phyloP scores from a whole-genome alignment of 2,797 vertebrate species.

The Macropus fuliginosus region DNA sequence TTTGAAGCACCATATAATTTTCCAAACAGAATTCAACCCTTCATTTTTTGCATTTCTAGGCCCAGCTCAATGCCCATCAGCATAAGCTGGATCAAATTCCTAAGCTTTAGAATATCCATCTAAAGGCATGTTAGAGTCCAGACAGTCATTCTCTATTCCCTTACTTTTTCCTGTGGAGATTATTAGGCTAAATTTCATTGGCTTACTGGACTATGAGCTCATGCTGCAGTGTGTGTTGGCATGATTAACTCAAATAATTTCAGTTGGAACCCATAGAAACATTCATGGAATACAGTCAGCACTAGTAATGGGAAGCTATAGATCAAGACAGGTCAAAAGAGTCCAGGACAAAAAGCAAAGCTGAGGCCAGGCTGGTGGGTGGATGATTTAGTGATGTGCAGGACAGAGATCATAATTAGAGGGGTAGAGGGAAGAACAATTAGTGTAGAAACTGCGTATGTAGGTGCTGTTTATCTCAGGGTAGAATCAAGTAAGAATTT shows the following conservation, averaged over 20 bases:
- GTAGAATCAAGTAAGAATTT: not conserved
- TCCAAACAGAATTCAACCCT: not conserved
- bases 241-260: not conserved
- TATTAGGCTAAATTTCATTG: not conserved
- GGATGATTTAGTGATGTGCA: not conserved
- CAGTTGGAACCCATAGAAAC: not conserved
- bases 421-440: not conserved
- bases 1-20: not conserved
- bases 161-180: conserved; percentile 14
- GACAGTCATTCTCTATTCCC: not conserved
- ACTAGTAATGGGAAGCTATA: not conserved
- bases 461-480: not conserved
- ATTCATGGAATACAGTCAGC: conserved; percentile 23
- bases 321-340: conserved; percentile 27
- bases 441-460: not conserved
- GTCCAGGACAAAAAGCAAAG: conserved; percentile 11
- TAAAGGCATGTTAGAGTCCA: not conserved
- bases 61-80: not conserved
- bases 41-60: not conserved
- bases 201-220: not conserved
- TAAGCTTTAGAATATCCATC: not conserved
- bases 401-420: not conserved
- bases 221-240: not conserved
- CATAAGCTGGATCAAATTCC: not conserved
- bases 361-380: not conserved